Conservation (phyloP, 2,797 vertebrate species). For the Denticeps clupeoides region DNA sequence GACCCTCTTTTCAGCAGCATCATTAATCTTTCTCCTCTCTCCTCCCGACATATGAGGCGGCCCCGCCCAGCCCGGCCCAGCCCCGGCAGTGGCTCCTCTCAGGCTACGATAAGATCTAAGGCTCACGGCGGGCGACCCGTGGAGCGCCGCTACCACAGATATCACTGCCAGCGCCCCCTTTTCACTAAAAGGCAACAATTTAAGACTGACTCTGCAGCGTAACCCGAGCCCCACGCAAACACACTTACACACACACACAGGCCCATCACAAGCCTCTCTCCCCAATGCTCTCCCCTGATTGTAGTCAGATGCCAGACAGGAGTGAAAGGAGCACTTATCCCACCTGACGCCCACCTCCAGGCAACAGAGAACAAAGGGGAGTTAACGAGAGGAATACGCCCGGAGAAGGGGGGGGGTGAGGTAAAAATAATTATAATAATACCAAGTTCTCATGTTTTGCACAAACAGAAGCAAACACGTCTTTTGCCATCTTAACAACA, state of each 20-base stretch:
- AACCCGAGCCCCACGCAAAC: conserved; percentile 32
- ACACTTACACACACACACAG: conserved; percentile 19
- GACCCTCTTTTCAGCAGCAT: conserved; percentile 36
- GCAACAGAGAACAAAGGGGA: conserved; percentile 48
- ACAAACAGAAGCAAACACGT: conserved; percentile 7
- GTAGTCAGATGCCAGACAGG: conserved; percentile 51
- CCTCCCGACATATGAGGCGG: conserved; percentile 54
- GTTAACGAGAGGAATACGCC: conserved; percentile 18
- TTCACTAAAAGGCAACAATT: conserved; percentile 47
- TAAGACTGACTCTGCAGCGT: conserved; percentile 50
- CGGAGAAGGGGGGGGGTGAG: background rate
- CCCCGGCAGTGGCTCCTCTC: conserved; percentile 38
- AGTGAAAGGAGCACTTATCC: conserved; percentile 39
- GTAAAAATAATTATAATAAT: conserved; percentile 37
- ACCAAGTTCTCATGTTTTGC: conserved; percentile 13
- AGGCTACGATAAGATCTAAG: conserved; percentile 49
- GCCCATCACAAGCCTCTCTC: conserved; percentile 24
- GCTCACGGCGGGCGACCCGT: conserved; percentile 29
- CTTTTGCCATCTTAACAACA: conserved; percentile 41
- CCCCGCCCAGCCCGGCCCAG: conserved; percentile 34
- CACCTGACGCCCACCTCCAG: conserved; percentile 46
- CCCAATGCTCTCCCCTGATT: conserved; percentile 44
- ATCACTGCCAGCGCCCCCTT: conserved; percentile 20
- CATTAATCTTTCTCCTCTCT: conserved; percentile 61
- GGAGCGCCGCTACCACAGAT: conserved; percentile 28